These are phyloP conservation scores for Sebastes paucispinis DNA, from an alignment of 2,797 vertebrate genomes.

Conservation along the genomic window DNA sequence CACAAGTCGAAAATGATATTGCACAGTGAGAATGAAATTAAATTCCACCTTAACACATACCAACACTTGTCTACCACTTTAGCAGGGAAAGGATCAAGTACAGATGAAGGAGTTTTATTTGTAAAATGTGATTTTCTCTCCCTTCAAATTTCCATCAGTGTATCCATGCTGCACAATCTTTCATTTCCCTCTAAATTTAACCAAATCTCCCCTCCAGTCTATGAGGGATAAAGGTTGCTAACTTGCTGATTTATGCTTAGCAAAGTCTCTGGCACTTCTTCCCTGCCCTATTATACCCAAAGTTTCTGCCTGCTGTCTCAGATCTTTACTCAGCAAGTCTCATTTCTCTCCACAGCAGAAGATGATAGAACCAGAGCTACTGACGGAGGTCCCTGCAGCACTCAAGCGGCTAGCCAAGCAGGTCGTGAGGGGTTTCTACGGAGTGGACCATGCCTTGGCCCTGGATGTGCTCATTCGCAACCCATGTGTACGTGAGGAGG, in stretches of 20 bases:
- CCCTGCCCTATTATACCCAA: background rate
- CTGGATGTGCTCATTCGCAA: constrained; percentile 98
- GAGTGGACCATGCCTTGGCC: constrained; percentile 93
- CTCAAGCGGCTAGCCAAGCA: constrained; percentile 98
- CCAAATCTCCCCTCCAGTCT: background rate
- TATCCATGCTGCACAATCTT: background rate
- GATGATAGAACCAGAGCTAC: constrained; percentile 95
- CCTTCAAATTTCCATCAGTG: background rate
- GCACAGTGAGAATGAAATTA: too few species aligned
- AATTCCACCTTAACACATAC: too few species aligned
- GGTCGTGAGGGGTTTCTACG: constrained; percentile 96
- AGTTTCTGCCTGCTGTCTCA: too few species aligned
- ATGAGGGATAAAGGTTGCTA: too few species aligned
- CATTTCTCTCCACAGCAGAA: constrained; percentile 19
- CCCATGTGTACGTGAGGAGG: constrained; percentile 96
- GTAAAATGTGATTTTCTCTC: background rate
- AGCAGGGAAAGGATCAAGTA: background rate
- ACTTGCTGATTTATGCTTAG: background rate
- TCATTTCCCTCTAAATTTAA: background rate
- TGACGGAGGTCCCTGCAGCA: constrained; percentile 94
- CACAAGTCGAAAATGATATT: too few species aligned
- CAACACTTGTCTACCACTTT: too few species aligned
- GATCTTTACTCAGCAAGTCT: background rate
- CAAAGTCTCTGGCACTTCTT: fast-evolving
- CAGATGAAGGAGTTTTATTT: background rate